A percentile compares a stretch with the other conserved stretches of the same genome.
phyloP scores from a whole-genome alignment of 2,797 vertebrate species.

The Dallia pectoralis region DNA sequence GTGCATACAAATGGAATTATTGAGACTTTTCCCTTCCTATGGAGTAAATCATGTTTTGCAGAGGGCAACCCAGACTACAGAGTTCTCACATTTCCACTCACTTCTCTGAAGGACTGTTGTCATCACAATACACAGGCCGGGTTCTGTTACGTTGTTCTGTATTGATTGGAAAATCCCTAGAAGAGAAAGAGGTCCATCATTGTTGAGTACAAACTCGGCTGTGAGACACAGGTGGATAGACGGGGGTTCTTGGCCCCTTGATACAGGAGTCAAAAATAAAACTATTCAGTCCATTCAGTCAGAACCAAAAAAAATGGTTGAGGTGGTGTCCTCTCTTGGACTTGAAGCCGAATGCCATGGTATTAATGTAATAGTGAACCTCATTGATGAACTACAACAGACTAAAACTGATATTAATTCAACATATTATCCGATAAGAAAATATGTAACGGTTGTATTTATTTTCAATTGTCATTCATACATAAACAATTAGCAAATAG shows the following conservation, averaged over 20 bases:
- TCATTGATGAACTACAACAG: constrained; percentile 1
- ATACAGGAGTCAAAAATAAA: not conserved
- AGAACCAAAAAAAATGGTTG: no score
- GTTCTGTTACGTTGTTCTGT: constrained; percentile 50
- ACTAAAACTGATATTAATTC: not conserved
- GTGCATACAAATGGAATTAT: no score
- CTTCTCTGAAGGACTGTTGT: constrained; percentile 40
- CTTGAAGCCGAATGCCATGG: not conserved
- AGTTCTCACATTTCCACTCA: constrained; percentile 21
- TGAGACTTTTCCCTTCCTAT: not conserved
- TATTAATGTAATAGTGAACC: not conserved
- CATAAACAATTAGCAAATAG: no score
- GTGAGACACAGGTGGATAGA: not conserved
- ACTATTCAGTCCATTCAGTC: not conserved
- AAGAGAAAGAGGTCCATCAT: constrained; percentile 3
- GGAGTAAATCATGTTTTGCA: not conserved
- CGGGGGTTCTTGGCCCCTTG: not conserved
- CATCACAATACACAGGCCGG: constrained; percentile 45
- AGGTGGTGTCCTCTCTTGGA: not conserved
- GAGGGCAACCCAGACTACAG: not conserved
- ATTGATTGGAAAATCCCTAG: constrained; percentile 46
- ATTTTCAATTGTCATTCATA: no score
- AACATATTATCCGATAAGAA: not conserved
- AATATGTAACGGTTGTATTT: not conserved
- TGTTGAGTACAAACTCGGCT: not conserved